Percentiles rank a stretch among this genome's conserved stretches.
Conservation (phyloP, 1,140 invertebrate species). For the Akabosia matsudoensis region DNA sequence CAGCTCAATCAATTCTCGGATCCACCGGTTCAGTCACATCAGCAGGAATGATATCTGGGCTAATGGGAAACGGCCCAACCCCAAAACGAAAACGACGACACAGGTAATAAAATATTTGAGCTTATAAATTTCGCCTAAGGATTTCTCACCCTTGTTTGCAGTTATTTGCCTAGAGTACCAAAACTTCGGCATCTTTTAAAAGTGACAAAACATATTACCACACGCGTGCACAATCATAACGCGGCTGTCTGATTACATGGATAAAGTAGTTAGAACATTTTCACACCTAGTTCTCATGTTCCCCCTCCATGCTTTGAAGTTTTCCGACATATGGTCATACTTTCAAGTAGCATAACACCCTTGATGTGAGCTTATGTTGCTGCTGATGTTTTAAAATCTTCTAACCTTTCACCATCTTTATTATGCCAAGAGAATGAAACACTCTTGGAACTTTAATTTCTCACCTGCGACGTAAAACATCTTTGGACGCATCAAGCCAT, state of each 20-base stretch:
- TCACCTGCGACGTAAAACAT: not conserved
- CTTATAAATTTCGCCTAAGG: no score
- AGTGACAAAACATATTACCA: no score
- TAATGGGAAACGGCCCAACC: conserved; percentile 32
- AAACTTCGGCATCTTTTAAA: no score
- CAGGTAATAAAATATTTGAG: conserved; percentile 35
- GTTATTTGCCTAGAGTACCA: no score
- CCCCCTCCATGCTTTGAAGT: not conserved
- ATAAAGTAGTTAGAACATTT: not conserved
- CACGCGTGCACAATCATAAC: no score
- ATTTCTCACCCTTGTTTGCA: no score
- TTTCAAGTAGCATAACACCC: no score
- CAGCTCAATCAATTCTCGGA: conserved; percentile 41
- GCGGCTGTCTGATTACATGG: not conserved
- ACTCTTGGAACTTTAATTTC: not conserved
- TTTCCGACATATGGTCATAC: not conserved
- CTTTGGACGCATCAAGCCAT: not conserved
- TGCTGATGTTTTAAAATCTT: not conserved
- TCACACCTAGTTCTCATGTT: not conserved
- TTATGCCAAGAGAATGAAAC: no score
- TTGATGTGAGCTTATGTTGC: no score
- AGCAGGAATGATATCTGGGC: conserved; percentile 17
- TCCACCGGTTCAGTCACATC: conserved; percentile 26
- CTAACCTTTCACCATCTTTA: no score
- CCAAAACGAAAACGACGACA: conserved; percentile 46